These are phyloP conservation scores for Orycteropus afer DNA, from an alignment of 2,113 vertebrate genomes.

Conservation along the genomic window DNA sequence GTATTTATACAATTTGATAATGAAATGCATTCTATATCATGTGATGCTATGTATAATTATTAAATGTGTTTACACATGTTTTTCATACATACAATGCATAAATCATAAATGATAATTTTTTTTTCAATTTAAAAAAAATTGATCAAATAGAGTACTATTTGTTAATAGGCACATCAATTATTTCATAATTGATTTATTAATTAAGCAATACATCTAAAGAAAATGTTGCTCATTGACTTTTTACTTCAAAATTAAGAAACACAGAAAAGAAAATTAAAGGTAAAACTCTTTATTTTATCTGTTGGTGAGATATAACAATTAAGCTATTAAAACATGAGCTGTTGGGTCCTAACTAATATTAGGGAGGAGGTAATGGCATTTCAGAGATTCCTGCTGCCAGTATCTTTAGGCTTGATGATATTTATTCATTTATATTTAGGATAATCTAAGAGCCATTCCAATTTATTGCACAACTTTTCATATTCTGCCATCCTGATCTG, in stretches of 20 bases:
- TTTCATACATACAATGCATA: neutral
- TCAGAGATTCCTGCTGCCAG: neutral
- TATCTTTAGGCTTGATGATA: neutral
- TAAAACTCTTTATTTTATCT: slow-evolving; percentile 35
- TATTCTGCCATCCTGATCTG: neutral
- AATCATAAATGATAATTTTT: neutral
- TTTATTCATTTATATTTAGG: slow-evolving; percentile 63
- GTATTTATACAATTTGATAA: neutral
- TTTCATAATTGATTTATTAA: too few relatives aligned
- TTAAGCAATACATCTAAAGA: neutral
- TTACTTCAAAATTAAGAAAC: neutral
- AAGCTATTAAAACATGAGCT: neutral
- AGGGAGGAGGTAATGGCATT: neutral
- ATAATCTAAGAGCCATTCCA: slow-evolving; percentile 30
- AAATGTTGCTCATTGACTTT: neutral
- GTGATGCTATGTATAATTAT: neutral
- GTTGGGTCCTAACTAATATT: neutral
- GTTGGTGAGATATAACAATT: slow-evolving; percentile 1
- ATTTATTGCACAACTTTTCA: slow-evolving; percentile 42
- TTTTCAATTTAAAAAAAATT: slow-evolving; percentile 23
- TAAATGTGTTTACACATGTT: neutral
- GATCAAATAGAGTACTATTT: neutral
- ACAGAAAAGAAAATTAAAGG: neutral
- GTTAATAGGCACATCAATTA: neutral
- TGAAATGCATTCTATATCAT: neutral